Conservation (phyloP, 1,140 invertebrate species). For the Penaeus chinensis region DNA sequence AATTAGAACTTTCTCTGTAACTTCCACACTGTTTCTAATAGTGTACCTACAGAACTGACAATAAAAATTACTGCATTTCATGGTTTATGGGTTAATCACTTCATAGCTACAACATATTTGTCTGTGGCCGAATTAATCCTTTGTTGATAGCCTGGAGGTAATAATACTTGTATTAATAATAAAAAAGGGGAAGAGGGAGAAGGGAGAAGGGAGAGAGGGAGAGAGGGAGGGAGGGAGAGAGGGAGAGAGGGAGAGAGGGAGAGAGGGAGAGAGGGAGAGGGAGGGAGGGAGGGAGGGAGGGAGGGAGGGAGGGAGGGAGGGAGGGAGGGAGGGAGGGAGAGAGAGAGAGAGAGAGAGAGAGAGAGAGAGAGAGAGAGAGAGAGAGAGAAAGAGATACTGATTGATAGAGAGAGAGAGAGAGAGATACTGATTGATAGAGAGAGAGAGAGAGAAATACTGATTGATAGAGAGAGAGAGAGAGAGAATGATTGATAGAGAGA, state of each 20-base stretch:
- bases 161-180: neutral
- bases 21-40: too few relatives aligned
- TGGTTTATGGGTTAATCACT: too few relatives aligned
- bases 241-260: neutral
- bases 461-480: neutral
- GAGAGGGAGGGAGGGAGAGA: neutral
- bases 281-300: neutral
- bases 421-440: too few relatives aligned
- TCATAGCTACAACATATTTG: too few relatives aligned
- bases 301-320: neutral
- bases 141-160: neutral
- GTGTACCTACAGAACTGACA: too few relatives aligned
- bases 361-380: neutral
- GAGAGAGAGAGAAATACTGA: too few relatives aligned
- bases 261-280: neutral
- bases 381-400: too few relatives aligned
- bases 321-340: neutral
- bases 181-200: neutral
- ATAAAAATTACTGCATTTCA: too few relatives aligned
- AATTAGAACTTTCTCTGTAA: too few relatives aligned
- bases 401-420: neutral
- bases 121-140: too few relatives aligned
- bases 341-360: neutral
- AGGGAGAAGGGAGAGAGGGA: neutral
- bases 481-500: too few relatives aligned